phyloP scores from a whole-genome alignment of 2,113 vertebrate species.

The Oreochromis aureus region DNA sequence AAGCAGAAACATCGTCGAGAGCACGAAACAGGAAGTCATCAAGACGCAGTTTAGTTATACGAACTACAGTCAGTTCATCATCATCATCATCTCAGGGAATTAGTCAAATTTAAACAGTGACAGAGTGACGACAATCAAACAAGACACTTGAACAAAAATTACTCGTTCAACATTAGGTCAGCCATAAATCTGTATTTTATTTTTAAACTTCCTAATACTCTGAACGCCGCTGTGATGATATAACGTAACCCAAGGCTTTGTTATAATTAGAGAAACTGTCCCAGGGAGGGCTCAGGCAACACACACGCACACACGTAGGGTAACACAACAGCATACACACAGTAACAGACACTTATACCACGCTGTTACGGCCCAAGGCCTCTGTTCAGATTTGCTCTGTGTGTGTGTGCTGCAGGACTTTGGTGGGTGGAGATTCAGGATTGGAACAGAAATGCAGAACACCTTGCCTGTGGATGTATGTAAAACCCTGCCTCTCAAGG shows the following conservation, averaged over 20 bases:
- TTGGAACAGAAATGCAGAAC: too few species aligned
- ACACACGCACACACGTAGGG: not conserved
- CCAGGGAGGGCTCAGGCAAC: not conserved
- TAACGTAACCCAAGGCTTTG: not conserved
- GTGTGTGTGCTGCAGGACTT: too few species aligned
- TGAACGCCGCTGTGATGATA: not conserved
- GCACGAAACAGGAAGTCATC: not conserved
- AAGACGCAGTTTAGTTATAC: not conserved
- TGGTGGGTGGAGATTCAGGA: too few species aligned
- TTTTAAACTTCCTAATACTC: not conserved
- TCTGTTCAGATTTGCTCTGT: too few species aligned
- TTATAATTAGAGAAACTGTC: not conserved
- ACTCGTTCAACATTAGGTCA: not conserved
- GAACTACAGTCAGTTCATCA: not conserved
- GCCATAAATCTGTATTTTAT: not conserved
- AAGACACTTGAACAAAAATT: not conserved
- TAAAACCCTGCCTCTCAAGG: not conserved
- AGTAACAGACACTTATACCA: not conserved
- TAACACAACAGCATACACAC: not conserved
- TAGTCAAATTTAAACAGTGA: not conserved
- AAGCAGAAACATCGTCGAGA: not conserved
- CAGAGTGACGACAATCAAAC: not conserved
- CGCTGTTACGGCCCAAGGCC: too few species aligned
- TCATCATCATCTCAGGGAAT: not conserved
- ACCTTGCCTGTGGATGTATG: too few species aligned